Conservation (phyloP, 2,888 invertebrate species). For the Hypercompe scribonia region DNA sequence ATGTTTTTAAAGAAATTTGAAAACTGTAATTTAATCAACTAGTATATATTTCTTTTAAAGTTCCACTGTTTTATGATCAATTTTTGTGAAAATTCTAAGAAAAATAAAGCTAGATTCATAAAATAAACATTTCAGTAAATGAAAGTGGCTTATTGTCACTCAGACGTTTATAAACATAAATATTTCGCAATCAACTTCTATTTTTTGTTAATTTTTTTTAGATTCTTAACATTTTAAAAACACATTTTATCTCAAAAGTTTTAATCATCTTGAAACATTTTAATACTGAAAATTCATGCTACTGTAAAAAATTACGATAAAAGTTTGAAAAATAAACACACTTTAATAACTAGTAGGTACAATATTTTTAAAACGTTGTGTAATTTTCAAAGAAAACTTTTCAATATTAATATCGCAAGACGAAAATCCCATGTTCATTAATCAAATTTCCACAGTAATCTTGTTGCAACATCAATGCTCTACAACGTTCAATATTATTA, state of each 20-base stretch:
- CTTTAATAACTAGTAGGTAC: no score
- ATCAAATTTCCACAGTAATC: background rate
- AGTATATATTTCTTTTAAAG: background rate
- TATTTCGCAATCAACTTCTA: slow-evolving; percentile 18
- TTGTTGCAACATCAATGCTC: background rate
- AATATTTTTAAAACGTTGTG: no score
- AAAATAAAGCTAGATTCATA: background rate
- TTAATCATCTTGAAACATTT: no score
- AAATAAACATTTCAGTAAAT: background rate
- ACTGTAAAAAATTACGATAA: no score
- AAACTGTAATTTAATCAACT: background rate
- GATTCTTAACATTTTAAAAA: no score
- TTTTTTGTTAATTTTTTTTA: no score
- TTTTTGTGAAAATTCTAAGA: background rate
- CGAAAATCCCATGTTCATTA: background rate
- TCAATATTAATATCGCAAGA: no score
- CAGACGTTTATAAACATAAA: slow-evolving; percentile 16
- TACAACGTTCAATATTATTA: background rate
- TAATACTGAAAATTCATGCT: no score
- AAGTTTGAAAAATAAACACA: no score
- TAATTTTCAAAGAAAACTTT: no score
- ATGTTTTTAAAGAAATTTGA: background rate
- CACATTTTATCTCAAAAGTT: no score
- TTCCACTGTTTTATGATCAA: background rate
- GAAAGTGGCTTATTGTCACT: background rate